phyloP scores from a whole-genome alignment of 2,888 invertebrate genomes.

The Pteria penguin region DNA sequence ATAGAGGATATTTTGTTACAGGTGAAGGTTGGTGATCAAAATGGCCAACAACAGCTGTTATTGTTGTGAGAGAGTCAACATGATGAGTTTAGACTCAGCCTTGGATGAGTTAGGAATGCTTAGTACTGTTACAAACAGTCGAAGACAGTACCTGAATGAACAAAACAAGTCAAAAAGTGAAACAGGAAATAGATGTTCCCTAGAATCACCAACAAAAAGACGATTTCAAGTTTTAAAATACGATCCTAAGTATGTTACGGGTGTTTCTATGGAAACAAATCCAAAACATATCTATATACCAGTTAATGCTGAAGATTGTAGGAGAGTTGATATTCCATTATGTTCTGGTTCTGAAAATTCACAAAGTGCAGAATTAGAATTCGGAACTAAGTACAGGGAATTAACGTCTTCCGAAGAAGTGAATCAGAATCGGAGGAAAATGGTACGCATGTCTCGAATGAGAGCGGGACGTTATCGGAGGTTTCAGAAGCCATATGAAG shows the following conservation, averaged over 20 bases:
- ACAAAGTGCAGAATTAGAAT: conserved; percentile 1
- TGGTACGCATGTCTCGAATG: conserved; percentile 52
- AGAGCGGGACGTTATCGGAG: conserved; percentile 48
- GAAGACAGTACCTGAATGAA: conserved; percentile 70
- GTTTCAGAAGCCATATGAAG: conserved; percentile 70
- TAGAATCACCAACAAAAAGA: conserved; percentile 23
- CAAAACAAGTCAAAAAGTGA: conserved; percentile 62
- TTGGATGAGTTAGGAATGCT: conserved; percentile 77
- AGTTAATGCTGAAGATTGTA: conserved; percentile 11
- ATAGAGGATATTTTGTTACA: no score
- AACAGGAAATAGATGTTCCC: conserved; percentile 6
- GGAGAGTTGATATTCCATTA: conserved; percentile 36
- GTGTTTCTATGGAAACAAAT: conserved; percentile 46
- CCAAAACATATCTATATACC: conserved; percentile 10
- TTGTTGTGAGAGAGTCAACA: conserved; percentile 50
- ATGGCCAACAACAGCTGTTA: conserved; percentile 46
- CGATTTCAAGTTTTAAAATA: conserved; percentile 67
- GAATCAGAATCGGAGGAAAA: conserved; percentile 41
- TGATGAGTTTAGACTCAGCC: conserved; percentile 74
- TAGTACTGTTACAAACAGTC: conserved; percentile 73
- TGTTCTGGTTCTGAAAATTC: conserved; percentile 22
- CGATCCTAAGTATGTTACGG: conserved; percentile 69
- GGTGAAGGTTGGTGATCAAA: no score
- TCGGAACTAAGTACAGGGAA: conserved; percentile 47
- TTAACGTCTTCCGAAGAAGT: conserved; percentile 44